Conservation (phyloP, 2,888 invertebrate species). For the Poecilobothrus nobilitatus region DNA sequence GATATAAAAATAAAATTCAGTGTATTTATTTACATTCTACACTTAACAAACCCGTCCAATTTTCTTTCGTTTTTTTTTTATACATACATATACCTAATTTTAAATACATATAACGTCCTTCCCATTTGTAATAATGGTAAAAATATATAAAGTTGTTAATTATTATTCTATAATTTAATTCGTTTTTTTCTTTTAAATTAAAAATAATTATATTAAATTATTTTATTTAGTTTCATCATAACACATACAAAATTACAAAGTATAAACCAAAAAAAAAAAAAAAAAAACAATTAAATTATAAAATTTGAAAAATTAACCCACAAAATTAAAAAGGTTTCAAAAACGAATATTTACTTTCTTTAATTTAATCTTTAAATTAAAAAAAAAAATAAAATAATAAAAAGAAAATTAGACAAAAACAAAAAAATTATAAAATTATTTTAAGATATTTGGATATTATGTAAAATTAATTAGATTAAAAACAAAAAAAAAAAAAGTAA, state of each 20-base stretch:
- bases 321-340: conserved; percentile 20
- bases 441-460: conserved; percentile 23
- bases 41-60: too few species aligned
- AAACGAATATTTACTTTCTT: conserved; percentile 17
- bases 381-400: too few species aligned
- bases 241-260: too few species aligned
- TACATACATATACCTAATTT: too few species aligned
- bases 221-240: conserved; percentile 15
- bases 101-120: too few species aligned
- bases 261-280: conserved; percentile 20
- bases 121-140: too few species aligned
- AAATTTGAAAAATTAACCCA: conserved; percentile 11
- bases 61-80: too few species aligned
- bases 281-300: conserved; percentile 22
- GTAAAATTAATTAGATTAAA: conserved; percentile 23
- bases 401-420: conserved; percentile 16
- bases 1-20: too few species aligned
- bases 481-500: conserved; percentile 3
- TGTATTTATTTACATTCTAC: too few species aligned
- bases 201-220: conserved; percentile 14
- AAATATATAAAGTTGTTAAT: too few species aligned
- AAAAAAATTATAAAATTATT: conserved; percentile 15
- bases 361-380: conserved; percentile 18
- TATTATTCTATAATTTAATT: too few species aligned
- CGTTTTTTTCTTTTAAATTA: too few species aligned